phyloP scores from a whole-genome alignment of 2,113 vertebrate species.

The Arothron firmamentum region DNA sequence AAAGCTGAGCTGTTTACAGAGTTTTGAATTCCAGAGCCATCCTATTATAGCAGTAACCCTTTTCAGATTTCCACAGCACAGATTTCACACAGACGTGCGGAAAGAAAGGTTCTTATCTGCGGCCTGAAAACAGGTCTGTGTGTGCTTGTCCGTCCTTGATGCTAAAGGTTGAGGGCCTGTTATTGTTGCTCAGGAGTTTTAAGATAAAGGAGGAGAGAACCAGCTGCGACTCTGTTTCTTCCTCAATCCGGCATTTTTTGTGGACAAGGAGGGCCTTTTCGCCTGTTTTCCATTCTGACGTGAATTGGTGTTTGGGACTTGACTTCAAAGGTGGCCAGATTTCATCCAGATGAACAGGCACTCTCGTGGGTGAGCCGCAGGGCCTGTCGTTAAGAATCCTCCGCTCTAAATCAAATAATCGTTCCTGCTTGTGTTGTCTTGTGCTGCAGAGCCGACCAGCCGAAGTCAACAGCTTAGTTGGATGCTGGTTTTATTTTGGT shows the following conservation, averaged over 20 bases:
- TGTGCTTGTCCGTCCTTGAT: conserved; percentile 56
- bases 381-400: conserved; percentile 43
- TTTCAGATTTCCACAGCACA: too few relatives aligned
- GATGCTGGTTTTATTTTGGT: too few relatives aligned
- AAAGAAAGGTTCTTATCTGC: conserved; percentile 15
- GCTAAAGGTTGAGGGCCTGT: conserved; percentile 38
- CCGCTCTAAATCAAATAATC: conserved; percentile 47
- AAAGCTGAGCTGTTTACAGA: too few relatives aligned
- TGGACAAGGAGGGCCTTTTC: conserved; percentile 22
- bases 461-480: not conserved
- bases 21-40: too few relatives aligned
- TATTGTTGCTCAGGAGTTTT: conserved; percentile 12
- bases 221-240: conserved; percentile 5
- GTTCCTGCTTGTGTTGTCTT: conserved; percentile 42
- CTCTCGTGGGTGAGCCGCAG: conserved; percentile 36
- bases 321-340: conserved; percentile 30
- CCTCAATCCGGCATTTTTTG: not conserved
- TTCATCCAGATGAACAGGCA: conserved; percentile 44
- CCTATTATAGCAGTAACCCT: too few relatives aligned
- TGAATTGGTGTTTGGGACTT: conserved; percentile 23
- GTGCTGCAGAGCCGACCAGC: conserved; percentile 30
- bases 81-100: too few relatives aligned
- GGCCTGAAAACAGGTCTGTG: conserved; percentile 55
- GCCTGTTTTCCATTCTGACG: conserved; percentile 27
- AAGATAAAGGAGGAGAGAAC: conserved; percentile 7